Conservation (phyloP, 2,113 vertebrate genomes). For the Mesitornis unicolor region DNA sequence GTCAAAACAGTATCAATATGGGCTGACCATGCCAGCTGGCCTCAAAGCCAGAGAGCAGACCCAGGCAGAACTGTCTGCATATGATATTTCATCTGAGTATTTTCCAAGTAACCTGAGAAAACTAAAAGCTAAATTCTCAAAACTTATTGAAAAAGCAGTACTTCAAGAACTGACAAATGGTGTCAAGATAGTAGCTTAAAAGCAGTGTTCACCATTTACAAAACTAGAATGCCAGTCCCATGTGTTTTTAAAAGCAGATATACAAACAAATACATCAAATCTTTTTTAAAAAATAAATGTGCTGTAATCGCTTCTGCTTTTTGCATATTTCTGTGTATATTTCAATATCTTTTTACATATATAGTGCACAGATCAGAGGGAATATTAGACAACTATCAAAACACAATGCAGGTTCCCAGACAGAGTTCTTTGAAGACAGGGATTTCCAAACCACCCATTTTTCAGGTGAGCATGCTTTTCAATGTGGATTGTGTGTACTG, state of each 20-base stretch:
- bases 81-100: neutral
- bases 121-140: neutral
- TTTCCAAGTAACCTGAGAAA: neutral
- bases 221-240: neutral
- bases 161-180: neutral
- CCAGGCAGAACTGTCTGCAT: neutral
- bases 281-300: neutral
- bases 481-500: neutral
- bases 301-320: neutral
- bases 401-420: neutral
- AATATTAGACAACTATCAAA: neutral
- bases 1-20: neutral
- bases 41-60: neutral
- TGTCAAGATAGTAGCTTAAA: neutral
- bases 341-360: neutral
- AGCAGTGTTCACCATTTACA: neutral
- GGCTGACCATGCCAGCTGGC: neutral
- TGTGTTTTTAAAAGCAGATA: neutral
- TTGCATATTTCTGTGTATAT: neutral
- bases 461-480: neutral
- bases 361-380: neutral
- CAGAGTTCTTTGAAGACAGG: neutral
- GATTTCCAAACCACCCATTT: neutral
- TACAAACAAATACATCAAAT: neutral
- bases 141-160: neutral